Base-by-base conservation (phyloP, 2,113 vertebrate genomes). In the Myrmophylax atrothorax region DNA sequence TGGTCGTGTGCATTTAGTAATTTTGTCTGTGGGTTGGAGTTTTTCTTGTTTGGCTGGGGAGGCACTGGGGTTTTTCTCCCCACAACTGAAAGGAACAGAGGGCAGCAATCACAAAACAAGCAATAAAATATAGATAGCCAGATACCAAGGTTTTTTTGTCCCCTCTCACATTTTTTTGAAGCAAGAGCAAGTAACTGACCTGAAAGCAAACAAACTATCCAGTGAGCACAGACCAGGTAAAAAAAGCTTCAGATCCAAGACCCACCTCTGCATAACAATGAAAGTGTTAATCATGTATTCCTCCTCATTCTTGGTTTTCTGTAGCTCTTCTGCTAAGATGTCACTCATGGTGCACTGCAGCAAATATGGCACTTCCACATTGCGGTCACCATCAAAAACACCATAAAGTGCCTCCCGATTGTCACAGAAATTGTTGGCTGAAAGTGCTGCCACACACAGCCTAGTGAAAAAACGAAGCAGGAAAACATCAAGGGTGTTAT, bases 271-370 rank as follows among this genome's bases (percentile, higher is more conserved):
- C 99, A 99, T 99, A 63, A 99, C 99, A 0, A 99, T 98, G 97
- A 99, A 99, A 4, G 99, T 99, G 90, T 99, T 99, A 95, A 98
- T 98, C 99, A 99, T 99, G 97, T 99, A 99, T 64, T 99, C 99
- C 89, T 99, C 99, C 59, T 99, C 99, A 1, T 98, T 99, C 95
- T 99, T 99, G 23, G 98, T 99, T 95, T 98, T 99, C 97, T 99
- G 99, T 18, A 99, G 96, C 89, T 99, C 99, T 78, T 99, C 99
- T 0, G 99, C 99, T 92, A 99, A 95, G 92, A 99, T 98, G 81
- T 99, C 99, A 2, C 99, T 99, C 99, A 99, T 99, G 0, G 99
- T 99, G 93, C 99, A 99, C 96, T 99, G 99, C 63, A 99, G 97
- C 64, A 99, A 98, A 82, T 98, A 99, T 3, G 99, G 99, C 63